A percentile compares a stretch with the other conserved stretches of the same genome.
Evolutionary conservation across 2,888 invertebrate genomes (phyloP).

Genomic region (Ecdyonurus torrentis): DNA sequence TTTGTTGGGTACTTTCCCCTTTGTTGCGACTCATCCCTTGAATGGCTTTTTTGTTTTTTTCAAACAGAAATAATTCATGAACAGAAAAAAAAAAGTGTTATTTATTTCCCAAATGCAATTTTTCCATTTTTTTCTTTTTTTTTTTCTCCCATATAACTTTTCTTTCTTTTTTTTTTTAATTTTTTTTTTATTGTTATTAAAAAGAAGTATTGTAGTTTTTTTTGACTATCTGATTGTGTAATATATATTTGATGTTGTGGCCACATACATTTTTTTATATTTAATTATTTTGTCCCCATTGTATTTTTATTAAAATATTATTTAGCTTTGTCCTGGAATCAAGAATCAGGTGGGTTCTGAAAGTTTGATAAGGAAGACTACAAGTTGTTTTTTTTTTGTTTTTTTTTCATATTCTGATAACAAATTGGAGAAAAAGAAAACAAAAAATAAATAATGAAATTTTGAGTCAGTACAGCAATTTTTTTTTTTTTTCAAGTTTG

Average conservation of each 20-base stretch:
- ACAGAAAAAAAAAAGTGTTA: no score
- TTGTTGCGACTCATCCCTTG: background rate
- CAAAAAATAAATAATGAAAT: background rate
- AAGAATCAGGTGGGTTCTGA: background rate
- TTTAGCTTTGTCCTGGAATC: background rate
- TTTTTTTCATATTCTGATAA: background rate
- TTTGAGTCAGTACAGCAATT: background rate
- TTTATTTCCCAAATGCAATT: no score
- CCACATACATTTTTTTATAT: background rate
- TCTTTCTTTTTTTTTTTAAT: no score
- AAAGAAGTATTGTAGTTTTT: no score
- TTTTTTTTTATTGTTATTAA: no score
- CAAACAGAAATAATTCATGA: no score
- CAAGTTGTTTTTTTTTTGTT: background rate
- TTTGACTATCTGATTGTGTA: background rate
- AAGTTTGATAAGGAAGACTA: background rate
- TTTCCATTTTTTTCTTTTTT: no score
- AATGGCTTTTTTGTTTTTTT: background rate
- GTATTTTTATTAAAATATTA: background rate
- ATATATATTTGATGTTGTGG: background rate
- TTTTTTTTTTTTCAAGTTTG: background rate
- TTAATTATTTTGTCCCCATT: background rate
- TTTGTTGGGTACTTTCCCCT: no score
- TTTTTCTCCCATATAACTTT: no score
- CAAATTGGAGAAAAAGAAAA: background rate